These are phyloP conservation scores for Alviniconcha marisindica DNA, from an alignment of 1,140 invertebrate species.

Conservation along the genomic window DNA sequence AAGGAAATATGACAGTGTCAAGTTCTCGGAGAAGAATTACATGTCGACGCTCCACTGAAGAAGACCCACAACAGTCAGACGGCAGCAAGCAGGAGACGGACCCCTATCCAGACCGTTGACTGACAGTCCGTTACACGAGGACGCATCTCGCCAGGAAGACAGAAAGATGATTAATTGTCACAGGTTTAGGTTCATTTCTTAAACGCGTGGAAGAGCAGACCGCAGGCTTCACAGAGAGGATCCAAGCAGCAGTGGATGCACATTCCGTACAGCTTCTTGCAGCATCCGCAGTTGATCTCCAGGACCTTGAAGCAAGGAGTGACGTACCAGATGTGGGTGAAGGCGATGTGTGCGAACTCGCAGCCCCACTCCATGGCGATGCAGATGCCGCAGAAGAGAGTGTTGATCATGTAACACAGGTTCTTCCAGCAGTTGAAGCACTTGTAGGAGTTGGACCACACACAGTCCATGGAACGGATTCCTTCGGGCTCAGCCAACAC, in stretches of 20 bases:
- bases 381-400: constrained; percentile 80
- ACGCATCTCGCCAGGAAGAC: no score
- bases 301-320: constrained; percentile 66
- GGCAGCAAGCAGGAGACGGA: no score
- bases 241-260: constrained; percentile 78
- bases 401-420: constrained; percentile 84
- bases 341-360: constrained; percentile 85
- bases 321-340: constrained; percentile 77
- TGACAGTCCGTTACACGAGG: no score
- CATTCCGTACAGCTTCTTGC: constrained; percentile 79
- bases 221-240: constrained; percentile 44
- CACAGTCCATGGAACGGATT: constrained; percentile 84
- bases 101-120: no score
- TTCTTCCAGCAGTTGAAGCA: constrained; percentile 83
- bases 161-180: no score
- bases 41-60: no score
- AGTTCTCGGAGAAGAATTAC: no score
- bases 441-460: constrained; percentile 83
- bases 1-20: no score
- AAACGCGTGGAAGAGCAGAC: no score
- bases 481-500: constrained; percentile 86
- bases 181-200: no score
- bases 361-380: constrained; percentile 78
- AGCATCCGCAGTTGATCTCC: constrained; percentile 81
- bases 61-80: no score